These are phyloP conservation scores for Mormyrus lacerda DNA, from an alignment of 2,113 vertebrate species.

Conservation along the genomic window DNA sequence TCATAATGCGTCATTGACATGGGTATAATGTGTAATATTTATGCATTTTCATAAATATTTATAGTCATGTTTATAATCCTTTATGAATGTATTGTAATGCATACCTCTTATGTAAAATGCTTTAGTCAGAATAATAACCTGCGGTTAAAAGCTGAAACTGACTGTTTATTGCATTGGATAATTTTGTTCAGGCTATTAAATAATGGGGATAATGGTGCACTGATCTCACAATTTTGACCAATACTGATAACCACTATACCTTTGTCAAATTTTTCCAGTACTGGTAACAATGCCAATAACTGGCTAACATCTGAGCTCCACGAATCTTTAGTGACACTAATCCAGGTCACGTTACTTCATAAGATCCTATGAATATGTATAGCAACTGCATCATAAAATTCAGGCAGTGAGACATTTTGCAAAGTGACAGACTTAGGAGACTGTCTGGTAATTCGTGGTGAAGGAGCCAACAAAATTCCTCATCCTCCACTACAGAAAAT, in stretches of 20 bases:
- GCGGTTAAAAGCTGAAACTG: background rate
- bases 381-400: too few species aligned
- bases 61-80: too few species aligned
- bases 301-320: background rate
- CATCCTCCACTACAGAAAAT: background rate
- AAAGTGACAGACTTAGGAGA: too few species aligned
- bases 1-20: too few species aligned
- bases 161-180: background rate
- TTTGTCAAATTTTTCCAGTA: background rate
- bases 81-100: background rate
- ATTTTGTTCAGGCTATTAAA: background rate
- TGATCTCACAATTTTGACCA: too few species aligned
- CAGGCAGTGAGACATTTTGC: too few species aligned
- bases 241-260: background rate
- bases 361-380: too few species aligned
- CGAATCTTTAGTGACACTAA: too few species aligned
- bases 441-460: background rate
- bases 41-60: too few species aligned
- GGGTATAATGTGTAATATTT: too few species aligned
- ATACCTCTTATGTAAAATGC: background rate
- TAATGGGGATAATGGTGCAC: background rate
- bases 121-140: background rate
- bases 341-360: too few species aligned
- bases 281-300: background rate
- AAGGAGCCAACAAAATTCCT: background rate